These are phyloP conservation scores for Bagarius yarrelli DNA, from an alignment of 2,113 vertebrate species.

Conservation along the genomic window DNA sequence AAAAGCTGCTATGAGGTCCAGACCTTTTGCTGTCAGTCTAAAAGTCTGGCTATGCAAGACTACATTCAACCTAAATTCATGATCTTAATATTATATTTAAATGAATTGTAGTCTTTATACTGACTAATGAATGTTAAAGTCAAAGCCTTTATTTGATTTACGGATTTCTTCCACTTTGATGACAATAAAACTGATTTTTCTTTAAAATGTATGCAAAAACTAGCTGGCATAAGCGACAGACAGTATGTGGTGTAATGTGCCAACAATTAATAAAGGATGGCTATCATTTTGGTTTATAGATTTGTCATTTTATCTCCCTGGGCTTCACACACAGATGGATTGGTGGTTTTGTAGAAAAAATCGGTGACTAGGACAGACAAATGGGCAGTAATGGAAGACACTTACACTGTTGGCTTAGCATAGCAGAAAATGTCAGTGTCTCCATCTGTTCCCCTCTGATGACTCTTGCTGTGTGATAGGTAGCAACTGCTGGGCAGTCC, in stretches of 20 bases:
- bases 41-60: no score
- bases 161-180: no score
- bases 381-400: slow-evolving; percentile 48
- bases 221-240: slow-evolving; percentile 9
- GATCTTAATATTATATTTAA: not conserved
- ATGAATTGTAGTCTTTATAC: not conserved
- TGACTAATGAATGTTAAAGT: slow-evolving; percentile 17
- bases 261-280: slow-evolving; percentile 18
- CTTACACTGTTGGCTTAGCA: slow-evolving; percentile 47
- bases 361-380: slow-evolving; percentile 34
- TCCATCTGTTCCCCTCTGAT: slow-evolving; percentile 54
- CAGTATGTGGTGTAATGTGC: slow-evolving; percentile 1
- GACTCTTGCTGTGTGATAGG: slow-evolving; percentile 57
- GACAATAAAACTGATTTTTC: no score
- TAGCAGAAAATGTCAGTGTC: slow-evolving; percentile 46
- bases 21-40: no score
- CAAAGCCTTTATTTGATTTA: not conserved
- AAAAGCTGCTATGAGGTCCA: no score
- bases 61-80: not conserved
- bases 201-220: not conserved
- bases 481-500: slow-evolving; percentile 42
- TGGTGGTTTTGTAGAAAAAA: slow-evolving; percentile 11
- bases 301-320: slow-evolving; percentile 24
- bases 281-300: slow-evolving; percentile 20
- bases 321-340: slow-evolving; percentile 23